A percentile compares a stretch with the other conserved stretches of the same genome.
These are phyloP conservation scores for Smutsia gigantea DNA, from an alignment of 2,797 vertebrate genomes.

Conservation along the genomic window DNA sequence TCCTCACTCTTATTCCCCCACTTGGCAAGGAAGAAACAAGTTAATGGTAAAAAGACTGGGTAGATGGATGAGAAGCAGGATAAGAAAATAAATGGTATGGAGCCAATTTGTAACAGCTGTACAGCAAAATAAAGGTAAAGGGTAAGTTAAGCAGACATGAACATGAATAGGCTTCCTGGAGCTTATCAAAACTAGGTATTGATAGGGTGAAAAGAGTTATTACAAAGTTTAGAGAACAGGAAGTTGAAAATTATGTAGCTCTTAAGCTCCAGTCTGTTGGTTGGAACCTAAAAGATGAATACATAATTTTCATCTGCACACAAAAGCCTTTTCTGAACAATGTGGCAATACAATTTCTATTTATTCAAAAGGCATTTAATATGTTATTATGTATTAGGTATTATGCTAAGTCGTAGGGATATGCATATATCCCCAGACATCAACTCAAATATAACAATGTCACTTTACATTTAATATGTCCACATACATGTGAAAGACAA, in stretches of 20 bases:
- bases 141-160: neutral
- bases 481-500: neutral
- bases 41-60: neutral
- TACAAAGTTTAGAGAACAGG: constrained; percentile 32
- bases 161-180: neutral
- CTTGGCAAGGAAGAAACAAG: constrained; percentile 23
- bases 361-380: constrained; percentile 38
- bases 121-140: constrained; percentile 34
- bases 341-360: neutral
- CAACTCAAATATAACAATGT: constrained; percentile 20
- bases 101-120: constrained; percentile 13
- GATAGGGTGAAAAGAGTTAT: neutral
- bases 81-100: neutral
- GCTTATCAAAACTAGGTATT: constrained; percentile 42
- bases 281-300: neutral
- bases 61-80: neutral
- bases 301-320: constrained; percentile 26
- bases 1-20: neutral
- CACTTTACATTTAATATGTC: constrained; percentile 29
- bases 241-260: constrained; percentile 24
- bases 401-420: constrained; percentile 2
- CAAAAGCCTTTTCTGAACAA: constrained; percentile 30
- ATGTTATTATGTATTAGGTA: neutral
- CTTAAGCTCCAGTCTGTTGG: neutral
- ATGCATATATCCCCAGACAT: constrained; percentile 3